Percentiles rank a stretch among this genome's conserved stretches.
Conservation (phyloP, 2,888 invertebrate genomes). For the Pristionchus arcanus region DNA sequence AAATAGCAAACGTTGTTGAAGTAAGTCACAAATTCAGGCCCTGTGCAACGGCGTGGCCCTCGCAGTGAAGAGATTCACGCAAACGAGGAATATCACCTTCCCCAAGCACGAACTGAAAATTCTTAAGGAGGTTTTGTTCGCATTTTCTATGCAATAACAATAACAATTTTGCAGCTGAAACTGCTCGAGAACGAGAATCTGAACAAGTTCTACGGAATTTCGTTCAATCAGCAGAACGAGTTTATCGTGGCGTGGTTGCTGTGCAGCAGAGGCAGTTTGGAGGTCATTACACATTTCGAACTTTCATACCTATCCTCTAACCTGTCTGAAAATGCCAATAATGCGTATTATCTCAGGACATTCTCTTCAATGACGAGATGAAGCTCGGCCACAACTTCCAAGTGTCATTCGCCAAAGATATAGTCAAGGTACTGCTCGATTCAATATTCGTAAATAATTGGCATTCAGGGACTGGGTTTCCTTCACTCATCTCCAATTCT, state of each 20-base stretch:
- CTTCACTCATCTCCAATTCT: slow-evolving; percentile 73
- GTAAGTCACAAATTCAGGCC: slow-evolving; percentile 57
- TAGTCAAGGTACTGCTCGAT: slow-evolving; percentile 69
- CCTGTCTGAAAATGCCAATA: background rate
- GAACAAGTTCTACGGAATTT: slow-evolving; percentile 78
- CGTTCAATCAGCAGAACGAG: slow-evolving; percentile 79
- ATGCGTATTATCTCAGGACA: slow-evolving; percentile 66
- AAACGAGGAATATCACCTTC: slow-evolving; percentile 75
- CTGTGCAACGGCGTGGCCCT: slow-evolving; percentile 75
- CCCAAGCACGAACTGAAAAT: slow-evolving; percentile 71
- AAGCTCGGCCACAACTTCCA: slow-evolving; percentile 78
- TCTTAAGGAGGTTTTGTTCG: slow-evolving; percentile 70
- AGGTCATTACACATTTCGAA: slow-evolving; percentile 58
- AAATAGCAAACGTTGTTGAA: too few species aligned
- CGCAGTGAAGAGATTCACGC: slow-evolving; percentile 75
- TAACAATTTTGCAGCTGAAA: slow-evolving; percentile 66
- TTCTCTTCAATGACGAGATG: slow-evolving; percentile 78
- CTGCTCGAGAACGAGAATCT: slow-evolving; percentile 77
- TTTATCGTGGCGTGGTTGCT: slow-evolving; percentile 77
- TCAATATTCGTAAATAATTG: too few species aligned
- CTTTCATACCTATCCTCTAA: background rate
- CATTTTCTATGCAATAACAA: background rate
- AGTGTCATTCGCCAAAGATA: slow-evolving; percentile 78
- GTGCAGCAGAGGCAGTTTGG: slow-evolving; percentile 75
- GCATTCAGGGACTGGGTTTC: slow-evolving; percentile 73